Evolutionary conservation across 1,140 invertebrate genomes (phyloP).

Genomic region (Drosophila eugracilis): DNA sequence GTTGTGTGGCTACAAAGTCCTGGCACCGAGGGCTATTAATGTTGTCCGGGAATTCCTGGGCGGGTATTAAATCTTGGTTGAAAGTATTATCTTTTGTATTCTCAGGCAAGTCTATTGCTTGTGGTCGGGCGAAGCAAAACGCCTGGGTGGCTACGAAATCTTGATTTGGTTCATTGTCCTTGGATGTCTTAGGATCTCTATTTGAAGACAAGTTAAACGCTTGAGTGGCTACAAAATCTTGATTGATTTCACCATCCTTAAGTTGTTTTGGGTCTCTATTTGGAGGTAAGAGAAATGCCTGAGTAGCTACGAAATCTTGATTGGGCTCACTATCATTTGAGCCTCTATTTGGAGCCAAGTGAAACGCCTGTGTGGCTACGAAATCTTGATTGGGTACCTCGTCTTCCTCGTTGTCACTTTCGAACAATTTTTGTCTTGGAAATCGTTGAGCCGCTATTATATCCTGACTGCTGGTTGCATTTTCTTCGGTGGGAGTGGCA

Average conservation of each 20-base stretch:
- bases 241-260: background rate
- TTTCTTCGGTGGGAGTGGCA: constrained; percentile 17
- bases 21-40: constrained; percentile 1
- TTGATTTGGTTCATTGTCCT: too few species aligned
- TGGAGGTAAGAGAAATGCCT: constrained; percentile 7
- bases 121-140: constrained; percentile 3
- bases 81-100: background rate
- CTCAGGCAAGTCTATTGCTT: background rate
- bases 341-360: background rate
- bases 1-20: constrained; percentile 36
- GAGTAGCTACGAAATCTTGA: constrained; percentile 47
- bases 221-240: constrained; percentile 50
- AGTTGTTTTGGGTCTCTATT: background rate
- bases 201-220: constrained; percentile 12
- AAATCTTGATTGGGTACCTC: constrained; percentile 22
- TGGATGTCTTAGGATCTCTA: too few species aligned
- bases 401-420: background rate
- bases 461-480: background rate
- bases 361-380: constrained; percentile 46
- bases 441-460: constrained; percentile 46
- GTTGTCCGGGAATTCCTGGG: constrained; percentile 8
- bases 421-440: background rate
- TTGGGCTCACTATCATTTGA: background rate
- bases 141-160: constrained; percentile 41
- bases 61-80: constrained; percentile 38